These are phyloP conservation scores for Anticlea derivata DNA, from an alignment of 2,888 invertebrate genomes.

Conservation along the genomic window DNA sequence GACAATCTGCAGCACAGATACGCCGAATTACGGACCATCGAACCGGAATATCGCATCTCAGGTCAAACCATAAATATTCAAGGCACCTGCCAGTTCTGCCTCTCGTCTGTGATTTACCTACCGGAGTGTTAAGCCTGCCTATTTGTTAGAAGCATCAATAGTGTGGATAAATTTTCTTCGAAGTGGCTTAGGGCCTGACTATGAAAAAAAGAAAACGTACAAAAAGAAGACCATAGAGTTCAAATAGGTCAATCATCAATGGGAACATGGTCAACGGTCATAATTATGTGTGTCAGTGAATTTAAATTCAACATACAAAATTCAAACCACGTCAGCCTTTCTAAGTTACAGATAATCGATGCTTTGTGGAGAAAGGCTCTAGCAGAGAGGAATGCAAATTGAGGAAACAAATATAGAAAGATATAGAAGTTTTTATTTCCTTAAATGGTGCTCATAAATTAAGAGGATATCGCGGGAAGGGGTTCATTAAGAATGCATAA, in stretches of 20 bases:
- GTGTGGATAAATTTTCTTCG: no score
- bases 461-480: constrained; percentile 1
- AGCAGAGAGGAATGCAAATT: background rate
- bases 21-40: constrained; percentile 33
- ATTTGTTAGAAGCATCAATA: no score
- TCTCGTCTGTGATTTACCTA: constrained; percentile 27
- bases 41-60: constrained; percentile 33
- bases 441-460: constrained; percentile 10
- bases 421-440: background rate
- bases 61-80: constrained; percentile 35
- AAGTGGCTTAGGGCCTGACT: no score
- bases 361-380: background rate
- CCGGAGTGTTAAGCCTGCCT: no score
- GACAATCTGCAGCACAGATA: constrained; percentile 43
- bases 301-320: no score
- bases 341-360: no score
- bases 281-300: no score
- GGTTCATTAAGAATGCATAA: constrained; percentile 5
- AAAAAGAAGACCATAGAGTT: no score
- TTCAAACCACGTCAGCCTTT: no score
- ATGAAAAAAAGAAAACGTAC: no score
- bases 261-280: no score
- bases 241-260: no score
- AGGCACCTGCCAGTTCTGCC: constrained; percentile 20
- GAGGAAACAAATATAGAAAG: background rate